A percentile compares a stretch with the other conserved stretches of the same genome.
Evolutionary conservation across 1,140 invertebrate species (phyloP).

Genomic region (Meteorus sp.): DNA sequence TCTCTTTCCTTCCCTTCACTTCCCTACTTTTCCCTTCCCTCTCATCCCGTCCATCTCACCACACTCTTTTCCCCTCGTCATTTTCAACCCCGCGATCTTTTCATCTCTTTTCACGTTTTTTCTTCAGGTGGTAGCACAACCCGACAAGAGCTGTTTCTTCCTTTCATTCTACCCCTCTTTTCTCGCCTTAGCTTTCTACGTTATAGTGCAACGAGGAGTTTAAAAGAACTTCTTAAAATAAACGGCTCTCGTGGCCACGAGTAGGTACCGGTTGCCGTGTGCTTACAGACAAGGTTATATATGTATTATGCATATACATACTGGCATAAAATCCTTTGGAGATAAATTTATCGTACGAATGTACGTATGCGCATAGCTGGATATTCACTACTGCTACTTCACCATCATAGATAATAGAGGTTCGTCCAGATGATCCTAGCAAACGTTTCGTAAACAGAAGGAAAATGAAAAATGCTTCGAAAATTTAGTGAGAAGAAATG

Average conservation of each 20-base stretch:
- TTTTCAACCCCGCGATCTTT: slow-evolving; percentile 25
- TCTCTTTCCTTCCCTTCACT: not conserved
- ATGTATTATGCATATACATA: not conserved
- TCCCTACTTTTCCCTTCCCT: not conserved
- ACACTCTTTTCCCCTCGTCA: slow-evolving; percentile 6
- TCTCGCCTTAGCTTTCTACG: slow-evolving; percentile 23
- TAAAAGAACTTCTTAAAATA: slow-evolving; percentile 53
- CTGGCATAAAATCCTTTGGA: no score
- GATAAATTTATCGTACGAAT: no score
- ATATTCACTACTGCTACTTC: not conserved
- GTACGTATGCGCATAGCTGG: not conserved
- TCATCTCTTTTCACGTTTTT: slow-evolving; percentile 5
- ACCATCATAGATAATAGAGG: no score
- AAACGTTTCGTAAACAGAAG: no score
- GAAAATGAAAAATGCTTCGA: no score
- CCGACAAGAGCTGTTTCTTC: slow-evolving; percentile 22
- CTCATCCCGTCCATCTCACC: slow-evolving; percentile 8
- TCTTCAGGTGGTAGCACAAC: slow-evolving; percentile 13
- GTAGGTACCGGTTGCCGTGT: slow-evolving; percentile 10
- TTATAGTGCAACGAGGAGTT: slow-evolving; percentile 37
- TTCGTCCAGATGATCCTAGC: no score
- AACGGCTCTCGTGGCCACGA: slow-evolving; percentile 37
- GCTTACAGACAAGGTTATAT: not conserved
- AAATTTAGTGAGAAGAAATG: no score
- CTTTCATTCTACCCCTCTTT: slow-evolving; percentile 8